These are phyloP conservation scores for Antigone vipio DNA, from an alignment of 2,113 vertebrate species.

Conservation along the genomic window DNA sequence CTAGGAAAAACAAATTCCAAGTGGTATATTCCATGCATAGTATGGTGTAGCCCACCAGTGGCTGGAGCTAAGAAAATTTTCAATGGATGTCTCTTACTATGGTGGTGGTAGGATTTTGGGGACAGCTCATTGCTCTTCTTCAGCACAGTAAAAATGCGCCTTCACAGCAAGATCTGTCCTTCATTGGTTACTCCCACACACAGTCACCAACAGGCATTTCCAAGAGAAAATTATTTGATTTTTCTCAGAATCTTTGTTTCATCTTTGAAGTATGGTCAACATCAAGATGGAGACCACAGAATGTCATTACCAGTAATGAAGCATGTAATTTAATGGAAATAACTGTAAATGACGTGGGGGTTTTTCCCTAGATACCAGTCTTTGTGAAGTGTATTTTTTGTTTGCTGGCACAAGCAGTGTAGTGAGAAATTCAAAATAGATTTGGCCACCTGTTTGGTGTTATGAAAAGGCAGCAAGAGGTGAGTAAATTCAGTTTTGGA, in stretches of 20 bases:
- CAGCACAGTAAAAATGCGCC: not conserved
- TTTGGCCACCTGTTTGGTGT: not conserved
- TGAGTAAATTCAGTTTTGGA: not conserved
- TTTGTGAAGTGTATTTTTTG: not conserved
- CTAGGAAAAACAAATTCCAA: not conserved
- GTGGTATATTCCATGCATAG: not conserved
- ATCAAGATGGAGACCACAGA: not conserved
- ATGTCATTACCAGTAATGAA: not conserved
- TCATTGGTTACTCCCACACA: not conserved
- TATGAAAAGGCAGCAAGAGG: not conserved
- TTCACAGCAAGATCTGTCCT: not conserved
- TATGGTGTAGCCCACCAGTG: not conserved
- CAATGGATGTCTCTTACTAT: not conserved
- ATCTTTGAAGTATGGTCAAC: not conserved
- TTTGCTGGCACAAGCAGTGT: not conserved
- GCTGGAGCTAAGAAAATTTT: not conserved
- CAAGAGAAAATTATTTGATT: not conserved
- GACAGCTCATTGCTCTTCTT: not conserved
- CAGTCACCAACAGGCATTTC: not conserved
- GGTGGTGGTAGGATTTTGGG: not conserved
- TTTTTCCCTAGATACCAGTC: not conserved
- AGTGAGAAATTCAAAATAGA: not conserved
- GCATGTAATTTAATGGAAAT: not conserved
- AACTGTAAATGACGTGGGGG: accelerated
- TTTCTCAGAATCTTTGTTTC: not conserved